Percentiles rank a stretch among this genome's conserved stretches.
These are phyloP conservation scores for Zaprionus obscuricornis DNA, from an alignment of 2,888 invertebrate genomes.

Conservation along the genomic window DNA sequence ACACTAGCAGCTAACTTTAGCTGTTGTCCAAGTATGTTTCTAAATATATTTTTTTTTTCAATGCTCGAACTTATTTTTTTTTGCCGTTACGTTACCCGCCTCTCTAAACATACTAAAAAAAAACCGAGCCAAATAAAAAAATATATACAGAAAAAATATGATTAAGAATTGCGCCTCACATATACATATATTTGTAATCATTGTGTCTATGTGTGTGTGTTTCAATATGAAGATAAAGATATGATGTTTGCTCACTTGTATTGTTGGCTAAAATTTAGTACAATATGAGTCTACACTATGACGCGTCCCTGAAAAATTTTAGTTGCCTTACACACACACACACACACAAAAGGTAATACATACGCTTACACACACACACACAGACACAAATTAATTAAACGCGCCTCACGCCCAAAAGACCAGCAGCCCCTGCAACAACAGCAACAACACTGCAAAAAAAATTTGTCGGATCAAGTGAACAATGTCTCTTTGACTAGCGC, in stretches of 20 bases:
- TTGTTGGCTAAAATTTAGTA: no score
- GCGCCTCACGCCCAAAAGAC: no score
- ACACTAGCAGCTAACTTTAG: no score
- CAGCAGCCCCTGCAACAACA: no score
- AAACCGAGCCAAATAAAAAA: constrained; percentile 22
- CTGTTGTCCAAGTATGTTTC: no score
- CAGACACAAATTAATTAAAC: no score
- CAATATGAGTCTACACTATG: neutral
- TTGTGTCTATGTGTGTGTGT: neutral
- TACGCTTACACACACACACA: no score
- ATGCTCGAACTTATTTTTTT: no score
- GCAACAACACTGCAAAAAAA: no score
- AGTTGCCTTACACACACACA: constrained; percentile 3
- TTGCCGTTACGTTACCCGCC: constrained; percentile 50
- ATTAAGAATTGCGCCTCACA: constrained; percentile 56
- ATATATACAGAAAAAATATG: constrained; percentile 30
- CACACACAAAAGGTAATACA: neutral
- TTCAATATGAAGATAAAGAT: constrained; percentile 21
- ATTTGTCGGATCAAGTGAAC: neutral
- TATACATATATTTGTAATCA: constrained; percentile 9
- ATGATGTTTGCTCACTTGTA: constrained; percentile 21
- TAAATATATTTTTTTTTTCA: no score
- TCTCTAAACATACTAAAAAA: constrained; percentile 61
- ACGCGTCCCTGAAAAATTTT: constrained; percentile 31
- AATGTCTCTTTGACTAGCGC: no score